Conservation (phyloP, 2,113 vertebrate genomes). For the Cichladusa arquata region DNA sequence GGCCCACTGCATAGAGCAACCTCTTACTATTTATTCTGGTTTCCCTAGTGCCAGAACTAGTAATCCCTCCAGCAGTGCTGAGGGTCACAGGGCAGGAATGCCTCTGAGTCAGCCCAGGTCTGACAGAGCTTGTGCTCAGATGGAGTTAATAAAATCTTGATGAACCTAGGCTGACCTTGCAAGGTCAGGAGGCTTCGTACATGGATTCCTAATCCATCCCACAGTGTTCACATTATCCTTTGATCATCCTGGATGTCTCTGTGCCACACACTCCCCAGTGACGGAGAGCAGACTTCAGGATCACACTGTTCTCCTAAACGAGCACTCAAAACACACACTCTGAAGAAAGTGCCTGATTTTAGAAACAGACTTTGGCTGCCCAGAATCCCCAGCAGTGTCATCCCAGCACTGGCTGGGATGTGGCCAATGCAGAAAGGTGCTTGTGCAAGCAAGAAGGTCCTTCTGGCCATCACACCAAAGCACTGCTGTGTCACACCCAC, state of each 20-base stretch:
- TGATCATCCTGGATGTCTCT: not conserved
- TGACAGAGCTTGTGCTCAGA: not conserved
- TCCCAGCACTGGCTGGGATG: not conserved
- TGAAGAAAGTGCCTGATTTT: not conserved
- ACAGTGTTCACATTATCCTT: not conserved
- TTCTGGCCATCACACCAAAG: not conserved
- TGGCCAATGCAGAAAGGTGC: not conserved
- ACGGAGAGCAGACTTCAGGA: not conserved
- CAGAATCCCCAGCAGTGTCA: not conserved
- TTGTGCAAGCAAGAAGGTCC: fast-evolving
- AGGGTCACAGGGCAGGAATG: slow-evolving; percentile 9
- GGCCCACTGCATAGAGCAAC: not conserved
- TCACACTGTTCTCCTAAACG: not conserved
- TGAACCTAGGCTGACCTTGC: not conserved
- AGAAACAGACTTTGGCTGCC: not conserved
- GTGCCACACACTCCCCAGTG: not conserved
- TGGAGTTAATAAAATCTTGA: not conserved
- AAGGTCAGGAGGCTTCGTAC: not conserved
- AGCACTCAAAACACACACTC: not conserved
- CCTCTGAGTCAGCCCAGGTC: not conserved
- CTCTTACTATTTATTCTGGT: slow-evolving; percentile 11
- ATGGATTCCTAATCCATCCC: not conserved
- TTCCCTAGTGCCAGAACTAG: slow-evolving; percentile 14
- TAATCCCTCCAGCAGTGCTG: not conserved
- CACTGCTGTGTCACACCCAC: fast-evolving